Evolutionary conservation across 2,888 invertebrate species (phyloP), one percentile per base, ranked within the genome.

Genomic region (Petrolisthes manimaculis): DNA sequence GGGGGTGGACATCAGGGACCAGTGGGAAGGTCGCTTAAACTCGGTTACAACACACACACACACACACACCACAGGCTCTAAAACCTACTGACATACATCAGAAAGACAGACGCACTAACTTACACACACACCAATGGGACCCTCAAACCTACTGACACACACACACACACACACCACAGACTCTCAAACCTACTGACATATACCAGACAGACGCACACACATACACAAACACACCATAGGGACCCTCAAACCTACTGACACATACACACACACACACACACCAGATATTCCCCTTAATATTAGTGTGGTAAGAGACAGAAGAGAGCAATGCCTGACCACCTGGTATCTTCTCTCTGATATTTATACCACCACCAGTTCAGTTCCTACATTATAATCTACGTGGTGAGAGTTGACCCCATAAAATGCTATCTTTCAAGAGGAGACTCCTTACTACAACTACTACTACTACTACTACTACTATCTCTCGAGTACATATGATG

Each of bases 101-200:
- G n/a, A n/a, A 21, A 56, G 61, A 67, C 61, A 82, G 61, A 67
- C 61, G 67, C 82, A 67, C 61, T 61, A 61, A 67, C 61, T 61
- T 2, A 82, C 61, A 82, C 61, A 21, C 21, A 67, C 67, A 61
- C 69, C 61, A 82, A 37, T 5, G n/a, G 21, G 9, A 3, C 9
- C 21, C 75, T 9, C 75, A 75, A 75, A 9, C 9, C 18, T 75
- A 24, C 1, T 67, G 24, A 80, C 54, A 67, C 82, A 21, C 4
- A 82, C 61, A 82, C 61, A 21, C 21, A 67, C 67, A 61, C 69
- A 83, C 82, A 83, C 56, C 61, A 82, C 69, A 3, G 9, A 3
- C 9, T 3, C 75, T 9, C 75, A 75, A 75, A 9, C 9, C 18
- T 75, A 24, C 1, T 67, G 24, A 80, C 54, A 67, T 67, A 21